Percentiles rank a stretch among this genome's conserved stretches.
Conservation (phyloP, 2,113 vertebrate genomes). For the Peromyscus californicus region DNA sequence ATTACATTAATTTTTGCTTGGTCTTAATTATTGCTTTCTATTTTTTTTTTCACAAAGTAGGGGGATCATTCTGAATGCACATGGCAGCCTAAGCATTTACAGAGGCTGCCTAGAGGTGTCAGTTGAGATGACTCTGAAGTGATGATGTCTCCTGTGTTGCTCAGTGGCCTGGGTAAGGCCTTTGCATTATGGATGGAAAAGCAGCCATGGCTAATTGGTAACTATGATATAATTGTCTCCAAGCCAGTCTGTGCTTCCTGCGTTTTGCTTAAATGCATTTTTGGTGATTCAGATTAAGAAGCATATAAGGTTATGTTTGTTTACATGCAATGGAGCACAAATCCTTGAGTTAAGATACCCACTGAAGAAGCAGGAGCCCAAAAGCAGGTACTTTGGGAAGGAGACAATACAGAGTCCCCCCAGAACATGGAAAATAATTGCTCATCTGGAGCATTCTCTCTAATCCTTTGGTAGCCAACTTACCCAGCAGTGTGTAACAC, state of each 20-base stretch:
- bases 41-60: neutral
- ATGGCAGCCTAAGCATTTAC: neutral
- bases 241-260: neutral
- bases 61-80: neutral
- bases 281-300: neutral
- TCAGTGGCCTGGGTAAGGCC: neutral
- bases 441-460: fast-evolving
- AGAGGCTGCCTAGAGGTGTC: neutral
- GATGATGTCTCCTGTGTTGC: fast-evolving
- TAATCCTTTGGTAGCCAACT: neutral
- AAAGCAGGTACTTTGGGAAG: neutral
- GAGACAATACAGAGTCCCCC: fast-evolving
- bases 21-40: neutral
- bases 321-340: neutral
- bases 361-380: neutral
- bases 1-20: neutral
- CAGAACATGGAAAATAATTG: fast-evolving
- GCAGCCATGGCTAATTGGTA: neutral
- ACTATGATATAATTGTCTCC: neutral
- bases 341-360: no score
- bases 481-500: fast-evolving
- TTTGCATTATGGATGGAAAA: neutral
- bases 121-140: neutral
- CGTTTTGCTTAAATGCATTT: neutral
- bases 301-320: no score